phyloP scores from a whole-genome alignment of 2,888 invertebrate genomes.

The Acanthococcus lagerstroemiae region DNA sequence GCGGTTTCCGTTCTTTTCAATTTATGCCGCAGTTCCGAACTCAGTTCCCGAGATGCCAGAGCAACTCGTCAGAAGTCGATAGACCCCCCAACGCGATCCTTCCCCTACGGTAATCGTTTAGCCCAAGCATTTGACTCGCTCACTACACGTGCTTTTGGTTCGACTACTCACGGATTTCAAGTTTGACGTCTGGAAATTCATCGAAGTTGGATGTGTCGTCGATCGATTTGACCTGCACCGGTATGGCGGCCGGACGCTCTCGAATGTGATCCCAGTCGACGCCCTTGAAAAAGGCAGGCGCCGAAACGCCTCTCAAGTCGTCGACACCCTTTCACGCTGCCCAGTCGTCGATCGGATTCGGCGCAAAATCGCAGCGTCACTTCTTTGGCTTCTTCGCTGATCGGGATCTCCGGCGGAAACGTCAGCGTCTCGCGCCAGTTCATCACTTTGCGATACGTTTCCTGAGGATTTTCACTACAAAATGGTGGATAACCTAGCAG shows the following conservation, averaged over 20 bases:
- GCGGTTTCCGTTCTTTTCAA: too few relatives aligned
- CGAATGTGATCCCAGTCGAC: conserved; percentile 99
- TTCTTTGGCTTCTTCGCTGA: conserved; percentile 93
- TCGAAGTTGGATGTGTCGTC: conserved; percentile 99
- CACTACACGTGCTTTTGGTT: neutral
- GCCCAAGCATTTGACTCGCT: neutral
- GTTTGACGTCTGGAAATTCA: conserved; percentile 98
- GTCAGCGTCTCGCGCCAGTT: conserved; percentile 97
- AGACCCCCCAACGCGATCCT: neutral
- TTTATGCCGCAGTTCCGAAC: too few relatives aligned
- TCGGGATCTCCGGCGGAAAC: conserved; percentile 98
- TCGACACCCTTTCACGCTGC: conserved; percentile 72
- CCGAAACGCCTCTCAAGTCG: conserved; percentile 63
- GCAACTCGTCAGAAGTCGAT: too few relatives aligned
- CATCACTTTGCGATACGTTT: conserved; percentile 96
- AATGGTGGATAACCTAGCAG: conserved; percentile 87
- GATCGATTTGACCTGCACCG: conserved; percentile 94
- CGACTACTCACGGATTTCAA: conserved; percentile 89
- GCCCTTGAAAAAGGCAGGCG: conserved; percentile 85
- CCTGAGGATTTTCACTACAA: conserved; percentile 96
- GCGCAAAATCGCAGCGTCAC: conserved; percentile 94
- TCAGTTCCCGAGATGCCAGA: too few relatives aligned
- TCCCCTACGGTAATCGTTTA: neutral
- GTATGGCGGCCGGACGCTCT: conserved; percentile 95
- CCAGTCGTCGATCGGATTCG: conserved; percentile 81